Conservation (phyloP, 2,888 invertebrate species). For the Lomographa bimaculata region DNA sequence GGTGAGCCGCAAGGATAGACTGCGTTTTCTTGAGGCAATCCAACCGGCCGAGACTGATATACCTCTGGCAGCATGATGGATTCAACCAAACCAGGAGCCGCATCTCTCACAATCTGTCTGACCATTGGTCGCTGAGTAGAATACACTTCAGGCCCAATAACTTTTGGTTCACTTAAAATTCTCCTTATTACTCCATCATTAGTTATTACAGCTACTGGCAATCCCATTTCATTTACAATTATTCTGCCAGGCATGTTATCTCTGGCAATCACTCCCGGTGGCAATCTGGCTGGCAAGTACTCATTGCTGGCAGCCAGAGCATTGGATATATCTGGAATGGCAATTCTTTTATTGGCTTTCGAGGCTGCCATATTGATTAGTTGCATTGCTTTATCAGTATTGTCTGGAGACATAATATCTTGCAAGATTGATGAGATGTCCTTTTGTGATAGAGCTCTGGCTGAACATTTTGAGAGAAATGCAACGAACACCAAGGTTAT, state of each 20-base stretch:
- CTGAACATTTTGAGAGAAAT: conserved; percentile 22
- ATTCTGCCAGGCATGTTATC: conserved; percentile 9
- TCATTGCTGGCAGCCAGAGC: conserved; percentile 4
- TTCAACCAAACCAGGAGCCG: conserved; percentile 10
- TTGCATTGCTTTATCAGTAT: conserved; percentile 39
- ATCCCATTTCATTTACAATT: conserved; percentile 10
- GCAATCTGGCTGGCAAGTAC: conserved; percentile 4
- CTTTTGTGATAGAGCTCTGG: conserved; percentile 22
- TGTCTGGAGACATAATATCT: conserved; percentile 43
- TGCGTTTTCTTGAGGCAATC: conserved; percentile 4
- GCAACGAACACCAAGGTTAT: conserved; percentile 1
- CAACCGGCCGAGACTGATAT: conserved; percentile 11
- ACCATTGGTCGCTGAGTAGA: background rate
- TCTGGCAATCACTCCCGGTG: conserved; percentile 6
- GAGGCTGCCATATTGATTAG: conserved; percentile 29
- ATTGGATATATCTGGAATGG: conserved; percentile 21
- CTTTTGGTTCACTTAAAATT: background rate
- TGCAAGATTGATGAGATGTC: conserved; percentile 37
- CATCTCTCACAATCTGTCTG: conserved; percentile 9
- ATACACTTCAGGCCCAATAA: conserved; percentile 1
- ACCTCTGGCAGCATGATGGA: conserved; percentile 20
- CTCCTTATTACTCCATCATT: conserved; percentile 17
- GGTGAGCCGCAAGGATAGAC: conserved; percentile 4
- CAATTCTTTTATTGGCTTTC: conserved; percentile 9
- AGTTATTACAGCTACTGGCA: conserved; percentile 9